Percentiles rank a stretch among this genome's conserved stretches.
phyloP scores from a whole-genome alignment of 2,113 vertebrate species.

The Vidua chalybeata region DNA sequence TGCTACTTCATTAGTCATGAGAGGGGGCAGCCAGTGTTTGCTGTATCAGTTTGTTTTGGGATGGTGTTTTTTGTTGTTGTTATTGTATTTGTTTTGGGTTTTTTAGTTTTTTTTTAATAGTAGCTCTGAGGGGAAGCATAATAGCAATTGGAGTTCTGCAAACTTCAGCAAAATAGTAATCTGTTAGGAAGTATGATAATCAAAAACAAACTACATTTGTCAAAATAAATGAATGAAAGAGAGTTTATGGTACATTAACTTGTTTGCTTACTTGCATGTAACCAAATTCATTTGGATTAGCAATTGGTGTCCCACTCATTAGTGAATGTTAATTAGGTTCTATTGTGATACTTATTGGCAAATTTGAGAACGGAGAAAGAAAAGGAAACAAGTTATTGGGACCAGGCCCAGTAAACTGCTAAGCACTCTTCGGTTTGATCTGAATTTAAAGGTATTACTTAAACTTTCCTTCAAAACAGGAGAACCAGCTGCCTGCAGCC shows the following conservation, averaged over 20 bases:
- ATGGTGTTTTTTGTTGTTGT: background rate
- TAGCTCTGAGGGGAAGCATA: background rate
- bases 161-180: background rate
- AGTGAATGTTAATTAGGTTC: constrained; percentile 46
- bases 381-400: background rate
- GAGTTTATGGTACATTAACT: constrained; percentile 37
- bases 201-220: constrained; percentile 33
- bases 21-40: background rate
- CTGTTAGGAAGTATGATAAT: constrained; percentile 30
- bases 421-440: background rate
- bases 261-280: constrained; percentile 44
- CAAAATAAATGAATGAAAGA: constrained; percentile 53
- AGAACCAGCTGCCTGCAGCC: background rate
- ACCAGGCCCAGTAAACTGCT: background rate
- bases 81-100: background rate
- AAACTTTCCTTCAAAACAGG: background rate
- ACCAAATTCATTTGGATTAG: constrained; percentile 33
- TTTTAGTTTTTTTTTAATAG: background rate
- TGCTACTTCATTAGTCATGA: background rate
- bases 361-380: background rate
- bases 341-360: background rate
- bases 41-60: background rate
- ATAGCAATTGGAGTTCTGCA: background rate
- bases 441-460: background rate
- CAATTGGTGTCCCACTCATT: constrained; percentile 36